A percentile compares a stretch with the other conserved stretches of the same genome.
Evolutionary conservation across 2,113 vertebrate genomes (phyloP).

Genomic region (Sardina pilchardus): DNA sequence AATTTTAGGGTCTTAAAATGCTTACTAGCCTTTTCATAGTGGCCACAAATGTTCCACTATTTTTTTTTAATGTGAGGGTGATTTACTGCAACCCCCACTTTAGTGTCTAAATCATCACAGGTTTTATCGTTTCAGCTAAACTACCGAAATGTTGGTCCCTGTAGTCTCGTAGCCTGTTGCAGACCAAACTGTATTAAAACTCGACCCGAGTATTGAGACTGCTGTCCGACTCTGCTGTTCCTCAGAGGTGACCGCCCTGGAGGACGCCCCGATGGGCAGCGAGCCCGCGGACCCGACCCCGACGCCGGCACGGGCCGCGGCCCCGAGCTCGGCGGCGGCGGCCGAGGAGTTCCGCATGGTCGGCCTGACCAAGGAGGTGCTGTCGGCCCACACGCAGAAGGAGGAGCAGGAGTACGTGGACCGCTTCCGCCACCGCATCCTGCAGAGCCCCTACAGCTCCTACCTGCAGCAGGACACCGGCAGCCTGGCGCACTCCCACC

Average conservation of each 20-base stretch:
- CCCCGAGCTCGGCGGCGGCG: conserved; percentile 48
- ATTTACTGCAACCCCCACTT: background rate
- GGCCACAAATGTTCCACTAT: background rate
- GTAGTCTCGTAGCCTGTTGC: background rate
- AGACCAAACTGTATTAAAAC: background rate
- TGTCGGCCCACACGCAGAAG: conserved; percentile 87
- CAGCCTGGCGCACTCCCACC: conserved; percentile 69
- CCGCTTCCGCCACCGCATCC: conserved; percentile 76
- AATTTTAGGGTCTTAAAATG: background rate
- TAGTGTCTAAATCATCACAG: too few species aligned
- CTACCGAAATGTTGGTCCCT: background rate
- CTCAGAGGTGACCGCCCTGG: conserved; percentile 77
- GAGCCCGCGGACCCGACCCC: conserved; percentile 70
- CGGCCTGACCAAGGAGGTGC: conserved; percentile 81
- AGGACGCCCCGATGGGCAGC: conserved; percentile 69
- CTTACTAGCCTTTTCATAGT: too few species aligned
- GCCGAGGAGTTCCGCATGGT: conserved; percentile 67
- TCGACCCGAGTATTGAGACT: background rate
- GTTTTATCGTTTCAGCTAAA: background rate
- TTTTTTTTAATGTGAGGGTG: background rate
- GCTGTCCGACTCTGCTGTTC: background rate
- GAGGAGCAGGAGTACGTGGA: conserved; percentile 87
- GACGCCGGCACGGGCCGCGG: conserved; percentile 52
- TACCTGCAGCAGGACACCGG: conserved; percentile 77
- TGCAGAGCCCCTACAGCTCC: conserved; percentile 80